A percentile compares a stretch with the other conserved stretches of the same genome.
Conservation (phyloP, 2,888 invertebrate species). For the Lycia hirtaria region DNA sequence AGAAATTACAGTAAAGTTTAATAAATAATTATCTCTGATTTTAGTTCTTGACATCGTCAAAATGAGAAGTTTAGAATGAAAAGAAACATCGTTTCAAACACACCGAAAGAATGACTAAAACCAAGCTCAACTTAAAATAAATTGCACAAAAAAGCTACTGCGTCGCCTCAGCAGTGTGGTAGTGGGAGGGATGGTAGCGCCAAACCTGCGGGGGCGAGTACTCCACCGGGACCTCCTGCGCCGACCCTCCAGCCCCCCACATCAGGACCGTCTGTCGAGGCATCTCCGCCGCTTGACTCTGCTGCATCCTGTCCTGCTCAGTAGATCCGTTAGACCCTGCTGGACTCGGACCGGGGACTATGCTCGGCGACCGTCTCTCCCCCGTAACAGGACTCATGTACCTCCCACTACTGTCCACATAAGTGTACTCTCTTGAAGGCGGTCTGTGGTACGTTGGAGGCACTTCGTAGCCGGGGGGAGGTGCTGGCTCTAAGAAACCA, state of each 20-base stretch:
- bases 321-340: constrained; percentile 76
- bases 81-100: not conserved
- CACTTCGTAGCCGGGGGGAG: constrained; percentile 83
- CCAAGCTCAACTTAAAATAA: constrained; percentile 39
- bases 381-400: constrained; percentile 87
- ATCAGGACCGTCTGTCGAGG: constrained; percentile 96
- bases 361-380: constrained; percentile 87
- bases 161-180: constrained; percentile 82
- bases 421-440: constrained; percentile 84
- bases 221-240: constrained; percentile 77
- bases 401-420: constrained; percentile 84
- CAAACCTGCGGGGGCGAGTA: constrained; percentile 83
- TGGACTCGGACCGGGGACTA: constrained; percentile 80
- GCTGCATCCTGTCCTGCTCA: constrained; percentile 74
- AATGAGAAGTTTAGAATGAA: too few relatives aligned
- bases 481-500: constrained; percentile 92
- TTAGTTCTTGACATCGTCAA: too few relatives aligned
- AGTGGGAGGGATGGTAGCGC: constrained; percentile 81
- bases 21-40: too few relatives aligned
- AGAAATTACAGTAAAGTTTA: too few relatives aligned
- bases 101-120: constrained; percentile 18
- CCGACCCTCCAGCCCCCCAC: constrained; percentile 90
- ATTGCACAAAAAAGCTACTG: constrained; percentile 72
- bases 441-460: constrained; percentile 88
- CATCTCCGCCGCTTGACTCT: constrained; percentile 81